Base-by-base conservation (phyloP, 2,888 invertebrate species). In the Matsumyia berberina region DNA sequence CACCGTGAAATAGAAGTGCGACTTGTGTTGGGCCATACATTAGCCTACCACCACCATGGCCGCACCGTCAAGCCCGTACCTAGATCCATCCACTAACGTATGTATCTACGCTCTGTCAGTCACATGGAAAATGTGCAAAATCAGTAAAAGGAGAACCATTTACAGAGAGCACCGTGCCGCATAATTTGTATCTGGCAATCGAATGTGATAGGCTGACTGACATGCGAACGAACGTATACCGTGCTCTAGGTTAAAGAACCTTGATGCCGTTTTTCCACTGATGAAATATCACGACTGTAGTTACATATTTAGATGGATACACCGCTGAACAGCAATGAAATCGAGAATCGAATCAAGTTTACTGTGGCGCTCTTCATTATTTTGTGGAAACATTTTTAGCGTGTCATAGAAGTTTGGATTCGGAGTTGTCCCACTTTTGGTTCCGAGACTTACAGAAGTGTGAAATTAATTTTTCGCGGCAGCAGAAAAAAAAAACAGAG, bases 101-200 rank as follows among this genome's bases (percentile, higher is more conserved):
- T 24, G 19, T 46, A 46, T 19, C 46, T 51, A 81, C 72, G 82
- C 78, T 78, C 82, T 82, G 53, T 72, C 82, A 66, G 66, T 66
- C 82, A 82, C 37, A 51, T 78, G 82, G 72, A 82, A 82, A 82
- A 82, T 77, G 77, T 82, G 77, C 66, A 82, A 77, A 76, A 76
- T 55, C 44, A 37, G 49, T 44, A 58, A 80, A 81, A 58, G 69
- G 64, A 58, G 39, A 70, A 69, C 62, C 37, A 72, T 66, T 79
- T 57, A 73, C 64, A 51, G 73, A 66, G 29, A 66, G 64, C 62
- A 66, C 17, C 29, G 24, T 24, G 78, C 19, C 33, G 60, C 53
- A 78, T 60, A 69, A 44, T 60, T 69, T 60, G 51, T 62, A 62
- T n/a, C 46, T 62, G 46, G 24, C 69, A 77, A 69, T 58, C 76